phyloP scores from a whole-genome alignment of 2,797 vertebrate species.

The Lacerta agilis region DNA sequence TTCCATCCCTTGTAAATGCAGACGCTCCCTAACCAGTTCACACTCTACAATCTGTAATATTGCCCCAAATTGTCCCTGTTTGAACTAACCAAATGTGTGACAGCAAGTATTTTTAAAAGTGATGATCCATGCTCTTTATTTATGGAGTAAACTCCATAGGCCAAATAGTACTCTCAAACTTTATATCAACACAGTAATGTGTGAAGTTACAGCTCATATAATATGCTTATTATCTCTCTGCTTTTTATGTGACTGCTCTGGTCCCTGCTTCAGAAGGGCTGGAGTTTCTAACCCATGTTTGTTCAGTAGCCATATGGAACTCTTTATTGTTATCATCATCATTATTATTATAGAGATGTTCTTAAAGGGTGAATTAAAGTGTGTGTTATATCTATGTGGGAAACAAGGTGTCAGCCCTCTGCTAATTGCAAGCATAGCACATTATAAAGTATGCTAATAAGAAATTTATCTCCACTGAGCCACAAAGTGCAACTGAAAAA shows the following conservation, averaged over 20 bases:
- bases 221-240: neutral
- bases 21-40: neutral
- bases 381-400: slow-evolving; percentile 8
- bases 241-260: neutral
- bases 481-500: slow-evolving; percentile 39
- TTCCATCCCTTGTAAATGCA: neutral
- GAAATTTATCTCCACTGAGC: slow-evolving; percentile 41
- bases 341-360: slow-evolving; percentile 14
- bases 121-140: neutral
- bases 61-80: neutral
- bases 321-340: neutral
- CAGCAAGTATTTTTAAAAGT: neutral
- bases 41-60: neutral
- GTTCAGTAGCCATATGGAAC: neutral
- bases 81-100: neutral
- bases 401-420: slow-evolving; percentile 31
- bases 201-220: slow-evolving; percentile 4
- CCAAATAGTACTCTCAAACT: neutral
- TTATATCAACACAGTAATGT: neutral
- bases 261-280: neutral
- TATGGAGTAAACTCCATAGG: neutral
- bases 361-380: slow-evolving; percentile 30
- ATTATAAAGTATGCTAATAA: slow-evolving; percentile 43
- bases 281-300: neutral
- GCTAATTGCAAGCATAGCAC: slow-evolving; percentile 37